Base-by-base conservation (phyloP, 2,888 invertebrate species). In the Cataglyphis livida region DNA sequence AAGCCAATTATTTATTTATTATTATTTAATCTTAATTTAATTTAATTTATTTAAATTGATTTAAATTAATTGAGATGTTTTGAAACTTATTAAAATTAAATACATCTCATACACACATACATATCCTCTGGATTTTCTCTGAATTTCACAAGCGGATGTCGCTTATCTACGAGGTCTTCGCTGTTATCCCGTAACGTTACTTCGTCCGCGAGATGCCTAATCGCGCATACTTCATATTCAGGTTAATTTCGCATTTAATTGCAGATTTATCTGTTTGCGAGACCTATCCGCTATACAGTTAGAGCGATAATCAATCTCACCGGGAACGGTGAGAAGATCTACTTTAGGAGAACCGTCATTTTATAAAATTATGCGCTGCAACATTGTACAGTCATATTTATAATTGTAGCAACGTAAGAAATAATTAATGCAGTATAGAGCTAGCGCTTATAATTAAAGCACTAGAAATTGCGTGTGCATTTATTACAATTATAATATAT, bases 221-320 rank as follows among this genome's bases (percentile, higher is more conserved):
- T 79, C 78, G 78, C 59, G 78, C 68, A 44, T 76, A 70, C 79
- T 54, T 81, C 75, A 75, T 85, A 87, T 87, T 87, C 83, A 89
- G 85, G 87, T 87, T 89, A 87, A 89, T 84, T 89, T 84, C 74
- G 88, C 73, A 87, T 88, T 89, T 88, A 89, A 88, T 88, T 87
- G 84, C 62, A 65, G 83, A 82, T 79, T 88, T 89, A 89, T 84
- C 87, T 76, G 89, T 85, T 87, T 82, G 84, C 83, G 74, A 82
- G 85, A 59, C 74, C 78, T 76, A 84, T 85, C 75, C 87, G 83
- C 71, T 25, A 35, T 81, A 62, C 81, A 84, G 89, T 89, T 89
- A 81, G 88, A 87, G 82, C 85, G 85, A 81, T 81, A 82, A 84
- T 85, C 83, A 84, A 88, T 88, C 88, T 87, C 85, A 82, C 73